Evolutionary conservation across 2,113 vertebrate species (phyloP), one percentile per base, ranked within the genome.

Genomic region (Naja naja): DNA sequence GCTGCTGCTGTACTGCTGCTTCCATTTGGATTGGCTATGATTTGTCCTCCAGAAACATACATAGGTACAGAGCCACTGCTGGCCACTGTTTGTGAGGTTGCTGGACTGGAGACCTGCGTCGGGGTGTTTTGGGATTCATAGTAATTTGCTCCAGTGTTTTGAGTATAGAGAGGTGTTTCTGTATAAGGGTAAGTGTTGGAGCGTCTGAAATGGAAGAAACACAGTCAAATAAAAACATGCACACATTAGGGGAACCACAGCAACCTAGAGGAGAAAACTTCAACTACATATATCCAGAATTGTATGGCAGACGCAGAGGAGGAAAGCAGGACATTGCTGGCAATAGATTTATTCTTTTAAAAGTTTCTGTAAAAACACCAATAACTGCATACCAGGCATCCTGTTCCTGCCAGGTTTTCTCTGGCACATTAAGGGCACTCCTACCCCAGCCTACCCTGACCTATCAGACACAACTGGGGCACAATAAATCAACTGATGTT

Each of bases 41-140:
- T 96, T 64, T 97, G 98, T 90, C 98, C 97, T 81, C 97, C 96
- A 10, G 98, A 98, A 97, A 98, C 99, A 90, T 98, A 99, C 96
- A 99, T 98, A 16, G 98, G 97, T 54, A 98, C 97, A 0, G 97
- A 97, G 93, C 98, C 98, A 0, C 98, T 96, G 96, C 97, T 98
- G 91, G 98, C 97, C 94, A 98, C 97, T 0, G 98, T 88, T 96
- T 98, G 98, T 8, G 98, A 98, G 60, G 98, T 97, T 88, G 98
- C 97, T 0, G 98, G 98, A 3, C 98, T 97, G 93, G 98, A 98
- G 94, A 98, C 98, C 97, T 98, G 98, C 3, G 98, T 97, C 0
- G 98, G 97, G 0, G 98, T 95, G 94, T 97, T 97, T 52, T 98
- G 94, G 0, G 98, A 96, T 74, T 98, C 98, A 0, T 98, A 99